Percentiles rank a stretch among this genome's conserved stretches.
Evolutionary conservation across 2,797 vertebrate species (phyloP).

Genomic region (Pagetopsis macropterus): DNA sequence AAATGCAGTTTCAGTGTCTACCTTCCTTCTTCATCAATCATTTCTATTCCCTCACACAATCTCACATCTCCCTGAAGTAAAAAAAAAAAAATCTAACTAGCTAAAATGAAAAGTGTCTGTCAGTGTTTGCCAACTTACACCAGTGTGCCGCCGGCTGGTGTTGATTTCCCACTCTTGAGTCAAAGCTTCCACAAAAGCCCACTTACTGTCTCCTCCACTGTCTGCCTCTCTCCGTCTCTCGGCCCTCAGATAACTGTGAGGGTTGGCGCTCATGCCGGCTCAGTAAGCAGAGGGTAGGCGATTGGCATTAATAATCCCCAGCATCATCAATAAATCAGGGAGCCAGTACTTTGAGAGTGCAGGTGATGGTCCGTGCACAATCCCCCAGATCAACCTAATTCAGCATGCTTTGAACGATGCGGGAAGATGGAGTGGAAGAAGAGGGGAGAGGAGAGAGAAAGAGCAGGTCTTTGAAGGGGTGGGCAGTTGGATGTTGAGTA

Average conservation of each 20-base stretch:
- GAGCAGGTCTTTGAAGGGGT: slow-evolving; percentile 11
- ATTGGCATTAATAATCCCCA: slow-evolving; percentile 67
- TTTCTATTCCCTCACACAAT: neutral
- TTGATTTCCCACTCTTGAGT: slow-evolving; percentile 39
- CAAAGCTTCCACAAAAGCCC: slow-evolving; percentile 38
- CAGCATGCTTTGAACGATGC: slow-evolving; percentile 35
- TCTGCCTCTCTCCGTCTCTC: slow-evolving; percentile 37
- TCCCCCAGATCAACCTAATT: slow-evolving; percentile 50
- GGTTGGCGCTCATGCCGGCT: slow-evolving; percentile 26
- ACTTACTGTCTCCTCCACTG: slow-evolving; percentile 31
- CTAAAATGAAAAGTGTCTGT: slow-evolving; percentile 38
- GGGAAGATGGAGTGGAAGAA: neutral
- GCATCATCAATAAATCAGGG: slow-evolving; percentile 74
- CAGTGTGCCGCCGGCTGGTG: slow-evolving; percentile 22
- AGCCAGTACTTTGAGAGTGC: slow-evolving; percentile 47
- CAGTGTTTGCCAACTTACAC: slow-evolving; percentile 25
- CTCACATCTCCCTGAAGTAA: neutral
- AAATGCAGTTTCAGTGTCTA: slow-evolving; percentile 15
- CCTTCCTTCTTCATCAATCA: slow-evolving; percentile 21
- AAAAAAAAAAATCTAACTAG: slow-evolving; percentile 2
- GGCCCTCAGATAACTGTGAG: slow-evolving; percentile 20
- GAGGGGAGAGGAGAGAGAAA: neutral
- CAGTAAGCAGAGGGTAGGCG: slow-evolving; percentile 23
- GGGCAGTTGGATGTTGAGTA: slow-evolving; percentile 5
- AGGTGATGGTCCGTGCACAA: slow-evolving; percentile 62